These are phyloP conservation scores for Passer domesticus DNA, from an alignment of 2,113 vertebrate species.

Conservation along the genomic window DNA sequence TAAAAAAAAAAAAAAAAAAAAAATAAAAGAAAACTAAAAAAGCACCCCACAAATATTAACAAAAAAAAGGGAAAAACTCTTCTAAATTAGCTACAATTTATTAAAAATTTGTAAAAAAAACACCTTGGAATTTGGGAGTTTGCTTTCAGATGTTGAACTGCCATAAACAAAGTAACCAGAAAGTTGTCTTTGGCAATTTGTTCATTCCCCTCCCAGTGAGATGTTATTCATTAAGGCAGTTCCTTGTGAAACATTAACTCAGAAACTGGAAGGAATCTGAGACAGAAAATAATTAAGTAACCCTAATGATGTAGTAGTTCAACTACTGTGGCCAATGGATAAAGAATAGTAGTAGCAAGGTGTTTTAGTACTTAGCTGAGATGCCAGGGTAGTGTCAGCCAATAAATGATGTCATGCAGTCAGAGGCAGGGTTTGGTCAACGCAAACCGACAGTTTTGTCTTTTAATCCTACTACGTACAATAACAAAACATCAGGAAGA, in stretches of 20 bases:
- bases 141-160: not conserved
- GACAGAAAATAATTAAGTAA: not conserved
- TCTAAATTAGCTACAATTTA: not conserved
- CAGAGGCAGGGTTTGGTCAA: not conserved
- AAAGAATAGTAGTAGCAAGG: not conserved
- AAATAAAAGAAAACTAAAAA: not conserved
- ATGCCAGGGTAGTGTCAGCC: not conserved
- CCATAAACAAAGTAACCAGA: not conserved
- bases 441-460: not conserved
- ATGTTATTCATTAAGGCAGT: not conserved
- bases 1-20: not conserved
- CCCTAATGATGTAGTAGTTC: not conserved
- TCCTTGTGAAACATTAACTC: not conserved
- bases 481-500: conserved; percentile 30
- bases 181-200: conserved; percentile 34
- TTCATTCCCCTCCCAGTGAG: not conserved
- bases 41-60: not conserved
- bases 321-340: not conserved
- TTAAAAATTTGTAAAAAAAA: not conserved
- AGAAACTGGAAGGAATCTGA: not conserved
- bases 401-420: not conserved
- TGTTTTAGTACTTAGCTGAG: not conserved
- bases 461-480: not conserved
- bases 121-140: not conserved
- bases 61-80: not conserved